These are phyloP conservation scores for Pyrrhura leucotis DNA, from an alignment of 2,797 vertebrate species.

Conservation along the genomic window DNA sequence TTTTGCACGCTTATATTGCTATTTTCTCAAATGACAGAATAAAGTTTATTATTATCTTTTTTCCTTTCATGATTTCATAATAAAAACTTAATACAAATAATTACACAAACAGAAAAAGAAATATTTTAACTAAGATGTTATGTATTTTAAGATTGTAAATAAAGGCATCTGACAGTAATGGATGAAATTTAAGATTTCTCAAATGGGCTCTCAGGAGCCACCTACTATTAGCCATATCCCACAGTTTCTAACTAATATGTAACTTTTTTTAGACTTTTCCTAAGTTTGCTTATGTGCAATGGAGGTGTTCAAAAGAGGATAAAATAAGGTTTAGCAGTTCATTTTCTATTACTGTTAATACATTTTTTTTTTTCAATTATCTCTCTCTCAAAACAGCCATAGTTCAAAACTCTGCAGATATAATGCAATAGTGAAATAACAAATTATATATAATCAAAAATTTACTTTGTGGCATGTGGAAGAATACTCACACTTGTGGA, in stretches of 20 bases:
- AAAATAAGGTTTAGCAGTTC: neutral
- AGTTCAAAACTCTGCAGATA: neutral
- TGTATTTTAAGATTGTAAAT: neutral
- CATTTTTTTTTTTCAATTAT: neutral
- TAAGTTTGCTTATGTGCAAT: neutral
- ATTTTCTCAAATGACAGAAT: neutral
- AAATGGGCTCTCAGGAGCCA: neutral
- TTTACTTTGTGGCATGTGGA: neutral
- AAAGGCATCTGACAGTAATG: neutral
- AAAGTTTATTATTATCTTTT: neutral
- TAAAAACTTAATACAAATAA: neutral
- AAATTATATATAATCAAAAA: neutral
- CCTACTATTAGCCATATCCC: neutral
- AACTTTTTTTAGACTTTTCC: neutral
- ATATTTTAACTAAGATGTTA: neutral
- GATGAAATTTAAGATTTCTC: neutral
- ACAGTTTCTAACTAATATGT: neutral
- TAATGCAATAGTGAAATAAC: neutral
- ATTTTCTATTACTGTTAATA: neutral
- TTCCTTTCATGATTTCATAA: neutral
- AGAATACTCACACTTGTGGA: slow-evolving; percentile 83
- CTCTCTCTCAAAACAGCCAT: neutral
- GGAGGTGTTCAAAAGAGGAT: neutral
- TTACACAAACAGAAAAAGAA: neutral
- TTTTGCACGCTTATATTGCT: neutral